Evolutionary conservation across 2,113 vertebrate species (phyloP).

Genomic region (Notothenia rossii): DNA sequence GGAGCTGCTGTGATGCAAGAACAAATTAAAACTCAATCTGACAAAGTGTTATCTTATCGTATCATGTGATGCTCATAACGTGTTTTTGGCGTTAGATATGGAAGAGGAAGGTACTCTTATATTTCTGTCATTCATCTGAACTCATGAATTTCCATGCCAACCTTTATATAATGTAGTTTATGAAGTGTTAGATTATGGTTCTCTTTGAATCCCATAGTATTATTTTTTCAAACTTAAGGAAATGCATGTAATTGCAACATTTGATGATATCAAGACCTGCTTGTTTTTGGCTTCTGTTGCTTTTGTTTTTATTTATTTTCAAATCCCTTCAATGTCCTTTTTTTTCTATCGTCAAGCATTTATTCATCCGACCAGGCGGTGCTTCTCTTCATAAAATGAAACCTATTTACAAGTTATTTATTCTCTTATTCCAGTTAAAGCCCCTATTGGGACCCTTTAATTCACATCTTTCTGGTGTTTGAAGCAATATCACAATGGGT

Average conservation of each 20-base stretch:
- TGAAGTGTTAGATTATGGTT: background rate
- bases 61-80: background rate
- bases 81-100: background rate
- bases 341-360: background rate
- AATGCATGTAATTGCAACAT: background rate
- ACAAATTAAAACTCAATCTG: no score
- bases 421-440: background rate
- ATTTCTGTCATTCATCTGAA: background rate
- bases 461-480: constrained; percentile 16
- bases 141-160: background rate
- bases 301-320: no score
- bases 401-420: background rate
- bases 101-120: background rate
- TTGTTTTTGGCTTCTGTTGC: background rate
- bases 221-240: background rate
- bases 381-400: background rate
- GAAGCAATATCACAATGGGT: constrained; percentile 22
- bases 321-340: no score
- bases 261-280: background rate
- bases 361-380: background rate
- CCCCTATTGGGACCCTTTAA: constrained; percentile 5
- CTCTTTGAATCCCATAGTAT: background rate
- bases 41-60: no score
- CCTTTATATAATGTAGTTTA: background rate
- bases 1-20: no score